Base-by-base conservation (phyloP, 2,113 vertebrate genomes). In the Clarias gariepinus region DNA sequence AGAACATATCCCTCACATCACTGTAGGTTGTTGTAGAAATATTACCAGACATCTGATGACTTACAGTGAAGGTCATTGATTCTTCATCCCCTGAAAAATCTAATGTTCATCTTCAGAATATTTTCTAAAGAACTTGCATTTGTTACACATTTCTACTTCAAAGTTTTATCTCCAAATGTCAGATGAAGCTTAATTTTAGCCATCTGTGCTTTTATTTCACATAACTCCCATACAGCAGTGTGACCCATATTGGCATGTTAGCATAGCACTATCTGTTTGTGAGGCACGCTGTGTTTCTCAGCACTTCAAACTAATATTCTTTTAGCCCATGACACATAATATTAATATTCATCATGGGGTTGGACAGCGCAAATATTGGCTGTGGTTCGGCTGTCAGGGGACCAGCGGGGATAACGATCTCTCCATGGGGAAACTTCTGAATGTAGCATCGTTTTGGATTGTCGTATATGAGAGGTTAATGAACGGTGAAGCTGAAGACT, bases 341-440 rank as follows among this genome's bases (percentile, higher is more conserved):
- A 85, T 85, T 77, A 85, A 78, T 66, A 57, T 79, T 85, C 47
- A 78, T 79, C 28, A 79, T 68, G 28, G 47, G 33, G 63, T 53
- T 66, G 84, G 47, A 68, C 19, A 68, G 74, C 41, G 55, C 16
- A 85, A 85, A 80, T 80, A 36, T 55, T 79, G 52, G 76, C 76
- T 68, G 63, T 12, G 47, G 23, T 85, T 86, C 52, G 15, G 9
- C 84, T 69, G 76, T 58, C 76, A 69, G 53, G 68, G 36, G 71
- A 64, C 73, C 74, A 66, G 76, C 28, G 6, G 28, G 53, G 76
- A 68, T 53, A 57, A 80, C 18, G 28, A 68, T 64, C 84, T 78
- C 84, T 85, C 74, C 80, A 18, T 68, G 41, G n/a, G 61, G n/a
- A 81, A 66, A 64, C 28, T 15, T 69, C 21, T 33, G 77, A 68